Evolutionary conservation across 2,888 invertebrate genomes (phyloP), one percentile per base, ranked within the genome.

Genomic region (Balanococcus diminutus): DNA sequence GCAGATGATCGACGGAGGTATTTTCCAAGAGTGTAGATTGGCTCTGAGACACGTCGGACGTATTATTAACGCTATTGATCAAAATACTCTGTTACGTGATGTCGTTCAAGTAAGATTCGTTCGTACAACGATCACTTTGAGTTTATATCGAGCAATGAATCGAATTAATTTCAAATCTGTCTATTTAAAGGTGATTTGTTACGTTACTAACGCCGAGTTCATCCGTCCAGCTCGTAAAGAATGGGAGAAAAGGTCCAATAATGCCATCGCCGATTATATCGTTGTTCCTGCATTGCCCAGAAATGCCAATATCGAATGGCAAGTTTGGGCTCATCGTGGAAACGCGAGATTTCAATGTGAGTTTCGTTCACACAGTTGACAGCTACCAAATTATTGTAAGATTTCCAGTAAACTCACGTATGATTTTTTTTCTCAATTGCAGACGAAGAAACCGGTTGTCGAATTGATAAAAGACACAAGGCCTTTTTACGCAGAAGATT

Each of bases 401-500:
- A 46, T n/a, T 2, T 2, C n/a, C n/a, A n/a, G n/a, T n/a, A n/a
- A n/a, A n/a, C n/a, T n/a, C n/a, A n/a, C n/a, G n/a, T n/a, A n/a
- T n/a, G n/a, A 46, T n/a, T 46, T 46, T n/a, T 46, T n/a, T 46
- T 46, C 31, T 32, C 0, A 19, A 39, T 84, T 84, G 91, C 90
- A 96, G 96, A 96, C 90, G 96, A 96, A 91, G 96, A 96, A 90
- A 96, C 96, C 81, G 96, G 96, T n/a, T 95, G 95, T 89, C 95
- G 95, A 88, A 92, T 96, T 9, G 94, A 94, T 86, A 94, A 94
- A 88, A 94, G 94, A 88, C 95, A 94, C 89, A 95, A 95, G 88
- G 95, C 96, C 87, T 95, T 95, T 14, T 94, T 96, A 88, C 94
- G 95, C 83, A 92, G 96, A 88, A 92, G 96, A 87, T 96, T 96